Evolutionary conservation across 2,797 vertebrate genomes (phyloP).

Genomic region (Sandelia bainsii): DNA sequence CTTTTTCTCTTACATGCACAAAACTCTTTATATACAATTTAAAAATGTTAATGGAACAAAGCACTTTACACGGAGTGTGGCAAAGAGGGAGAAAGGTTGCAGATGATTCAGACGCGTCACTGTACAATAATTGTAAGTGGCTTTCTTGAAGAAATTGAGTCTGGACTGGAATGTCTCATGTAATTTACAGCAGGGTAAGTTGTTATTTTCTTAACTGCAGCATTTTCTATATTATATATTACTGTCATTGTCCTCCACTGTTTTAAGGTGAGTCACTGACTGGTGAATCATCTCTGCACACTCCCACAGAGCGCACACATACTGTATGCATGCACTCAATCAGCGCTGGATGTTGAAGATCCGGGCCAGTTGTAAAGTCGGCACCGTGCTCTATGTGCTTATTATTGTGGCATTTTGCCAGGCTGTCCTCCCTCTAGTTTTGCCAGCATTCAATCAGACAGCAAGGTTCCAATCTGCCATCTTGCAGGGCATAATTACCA

Average conservation of each 20-base stretch:
- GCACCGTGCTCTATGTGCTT: conserved; percentile 40
- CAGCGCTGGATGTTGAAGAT: conserved; percentile 30
- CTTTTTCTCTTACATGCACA: not conserved
- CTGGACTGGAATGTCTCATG: conserved; percentile 10
- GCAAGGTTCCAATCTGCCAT: conserved; percentile 53
- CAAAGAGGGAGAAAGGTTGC: not conserved
- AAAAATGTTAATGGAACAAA: conserved; percentile 3
- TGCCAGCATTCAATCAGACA: conserved; percentile 57
- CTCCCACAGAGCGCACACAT: conserved; percentile 49
- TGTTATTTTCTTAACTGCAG: conserved; percentile 46
- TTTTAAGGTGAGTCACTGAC: conserved; percentile 58
- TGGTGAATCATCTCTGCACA: conserved; percentile 51
- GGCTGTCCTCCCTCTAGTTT: conserved; percentile 57
- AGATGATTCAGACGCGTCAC: conserved; percentile 33
- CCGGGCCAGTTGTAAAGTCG: conserved; percentile 46
- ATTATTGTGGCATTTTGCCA: conserved; percentile 56
- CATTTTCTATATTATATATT: conserved; percentile 4
- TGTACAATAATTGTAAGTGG: conserved; percentile 36
- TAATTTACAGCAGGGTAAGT: conserved; percentile 29
- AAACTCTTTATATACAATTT: conserved; percentile 16
- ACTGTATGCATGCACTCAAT: not conserved
- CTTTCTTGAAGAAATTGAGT: conserved; percentile 12
- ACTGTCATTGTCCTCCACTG: conserved; percentile 46
- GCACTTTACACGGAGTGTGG: not conserved
- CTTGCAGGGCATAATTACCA: conserved; percentile 47